These are phyloP conservation scores for Cactoblastis cactorum DNA, from an alignment of 2,888 invertebrate species.

Conservation along the genomic window DNA sequence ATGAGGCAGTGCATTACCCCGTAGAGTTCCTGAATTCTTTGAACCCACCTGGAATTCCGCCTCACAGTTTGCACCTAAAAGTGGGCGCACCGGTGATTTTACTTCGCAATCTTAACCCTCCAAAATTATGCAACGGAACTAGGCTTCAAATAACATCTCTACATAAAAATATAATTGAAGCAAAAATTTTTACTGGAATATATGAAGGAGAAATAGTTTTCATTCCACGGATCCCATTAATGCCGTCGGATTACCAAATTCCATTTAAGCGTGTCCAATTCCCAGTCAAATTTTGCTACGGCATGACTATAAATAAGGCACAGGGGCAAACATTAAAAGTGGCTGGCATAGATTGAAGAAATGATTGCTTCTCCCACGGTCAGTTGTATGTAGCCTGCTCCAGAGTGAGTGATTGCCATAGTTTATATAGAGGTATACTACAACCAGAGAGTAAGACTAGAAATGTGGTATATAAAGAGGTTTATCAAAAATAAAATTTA, in stretches of 20 bases:
- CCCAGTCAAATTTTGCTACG: background rate
- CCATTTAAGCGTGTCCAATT: background rate
- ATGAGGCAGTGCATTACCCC: background rate
- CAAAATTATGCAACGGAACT: constrained; percentile 4
- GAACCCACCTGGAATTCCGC: background rate
- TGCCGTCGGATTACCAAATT: constrained; percentile 37
- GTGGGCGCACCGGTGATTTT: constrained; percentile 8
- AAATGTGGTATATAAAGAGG: background rate
- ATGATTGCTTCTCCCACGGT: background rate
- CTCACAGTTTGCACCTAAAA: constrained; percentile 62
- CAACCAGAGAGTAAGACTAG: background rate
- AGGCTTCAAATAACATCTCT: background rate
- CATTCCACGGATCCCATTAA: background rate
- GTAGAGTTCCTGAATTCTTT: background rate
- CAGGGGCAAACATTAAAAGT: background rate
- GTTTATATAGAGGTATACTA: background rate
- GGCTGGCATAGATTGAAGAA: background rate
- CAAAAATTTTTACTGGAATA: background rate
- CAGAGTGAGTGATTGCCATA: background rate
- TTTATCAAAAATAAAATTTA: no score
- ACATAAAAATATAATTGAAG: constrained; percentile 37
- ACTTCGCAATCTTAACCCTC: background rate
- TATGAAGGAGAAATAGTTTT: constrained; percentile 3
- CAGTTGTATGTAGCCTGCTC: constrained; percentile 1
- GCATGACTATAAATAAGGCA: background rate